Percentiles rank a stretch among this genome's conserved stretches.
Evolutionary conservation across 2,797 vertebrate genomes (phyloP).

Genomic region (Thripadectes ignobilis): DNA sequence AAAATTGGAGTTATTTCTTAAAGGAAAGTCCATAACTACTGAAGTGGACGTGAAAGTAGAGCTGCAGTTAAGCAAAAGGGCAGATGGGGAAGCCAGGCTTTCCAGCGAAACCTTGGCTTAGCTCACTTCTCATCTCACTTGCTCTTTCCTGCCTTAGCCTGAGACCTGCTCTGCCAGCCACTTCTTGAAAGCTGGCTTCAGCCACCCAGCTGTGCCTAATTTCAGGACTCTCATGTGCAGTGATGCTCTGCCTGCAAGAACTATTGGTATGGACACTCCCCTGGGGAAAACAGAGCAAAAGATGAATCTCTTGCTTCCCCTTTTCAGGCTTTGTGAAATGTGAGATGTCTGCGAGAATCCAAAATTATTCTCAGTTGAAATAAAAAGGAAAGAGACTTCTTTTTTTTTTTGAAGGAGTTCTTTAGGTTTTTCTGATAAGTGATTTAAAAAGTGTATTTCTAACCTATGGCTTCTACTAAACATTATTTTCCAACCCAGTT

Average conservation of each 20-base stretch:
- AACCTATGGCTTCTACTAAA: neutral
- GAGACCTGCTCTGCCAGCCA: neutral
- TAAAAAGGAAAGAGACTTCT: neutral
- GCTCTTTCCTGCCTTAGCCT: neutral
- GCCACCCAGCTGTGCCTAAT: neutral
- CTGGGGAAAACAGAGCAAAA: neutral
- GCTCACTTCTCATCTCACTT: neutral
- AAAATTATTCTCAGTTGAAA: neutral
- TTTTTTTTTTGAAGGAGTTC: neutral
- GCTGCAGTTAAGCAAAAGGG: neutral
- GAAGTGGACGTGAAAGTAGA: neutral
- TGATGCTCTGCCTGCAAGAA: neutral
- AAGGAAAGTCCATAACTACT: neutral
- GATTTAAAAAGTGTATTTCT: neutral
- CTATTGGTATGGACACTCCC: neutral
- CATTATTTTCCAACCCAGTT: neutral
- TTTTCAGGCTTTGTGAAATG: neutral
- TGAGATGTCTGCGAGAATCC: neutral
- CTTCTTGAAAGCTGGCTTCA: neutral
- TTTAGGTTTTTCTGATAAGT: neutral
- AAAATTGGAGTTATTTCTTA: neutral
- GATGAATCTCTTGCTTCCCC: accelerated
- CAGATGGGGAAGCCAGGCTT: neutral
- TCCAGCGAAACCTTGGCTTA: neutral
- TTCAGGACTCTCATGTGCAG: neutral